Evolutionary conservation across 2,113 vertebrate species (phyloP), one percentile per base, ranked within the genome.

Genomic region (Malurus alboscapulatus): DNA sequence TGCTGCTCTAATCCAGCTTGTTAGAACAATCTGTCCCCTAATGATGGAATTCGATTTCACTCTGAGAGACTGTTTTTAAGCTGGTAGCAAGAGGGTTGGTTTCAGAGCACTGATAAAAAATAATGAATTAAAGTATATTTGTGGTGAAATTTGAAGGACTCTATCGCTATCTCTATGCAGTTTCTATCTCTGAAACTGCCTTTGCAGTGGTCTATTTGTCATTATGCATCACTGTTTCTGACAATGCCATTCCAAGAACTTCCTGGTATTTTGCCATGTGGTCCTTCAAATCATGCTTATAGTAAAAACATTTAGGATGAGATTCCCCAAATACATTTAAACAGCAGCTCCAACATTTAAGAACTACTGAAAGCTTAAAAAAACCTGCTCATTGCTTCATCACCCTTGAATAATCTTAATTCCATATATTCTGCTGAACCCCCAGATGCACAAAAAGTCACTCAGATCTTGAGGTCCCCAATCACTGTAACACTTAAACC

Each of bases 11-110:
- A 96, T 95, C 81, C 90, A 95, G 92, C 93, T 97, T 97, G 96
- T 96, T 97, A 93, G 97, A 97, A 97, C 97, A 97, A 98, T 97
- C 94, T 97, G 95, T 95, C 78, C 95, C 90, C 91, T 97, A 97
- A 96, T 97, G 97, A 97, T 96, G 95, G 94, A 97, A 96, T 97
- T 97, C 96, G 95, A 93, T 94, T 97, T 96, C 71, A 84, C 69
- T 96, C 92, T 30, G 83, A 91, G 88, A 96, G 90, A 90, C 21
- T 88, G 76, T 97, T 95, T 98, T 93, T 94, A 96, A 96, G 89
- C 87, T 36, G 27, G 68, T 94, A 89, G 73, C 77, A 93, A 67
- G 57, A 91, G 87, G 78, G 90, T 87, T 51, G 42, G 66, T 89
- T 94, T 94, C 84, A 94, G 84, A 94, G 79, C 77, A 72, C 34